A percentile compares a stretch with the other conserved stretches of the same genome.
Evolutionary conservation across 2,797 vertebrate genomes (phyloP).

Genomic region (Antrozous pallidus): DNA sequence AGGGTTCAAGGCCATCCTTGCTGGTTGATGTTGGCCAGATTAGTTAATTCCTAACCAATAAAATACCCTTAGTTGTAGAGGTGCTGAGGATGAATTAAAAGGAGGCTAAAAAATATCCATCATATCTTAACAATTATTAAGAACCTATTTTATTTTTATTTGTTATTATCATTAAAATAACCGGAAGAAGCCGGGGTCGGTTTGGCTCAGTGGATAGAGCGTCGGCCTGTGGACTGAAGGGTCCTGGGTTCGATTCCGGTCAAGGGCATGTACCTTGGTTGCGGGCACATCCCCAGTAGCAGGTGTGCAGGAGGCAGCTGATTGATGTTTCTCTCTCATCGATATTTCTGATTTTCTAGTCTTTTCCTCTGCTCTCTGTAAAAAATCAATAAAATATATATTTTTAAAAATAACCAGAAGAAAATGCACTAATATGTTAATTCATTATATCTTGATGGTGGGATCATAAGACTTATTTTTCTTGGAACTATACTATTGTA

Average conservation of each 20-base stretch:
- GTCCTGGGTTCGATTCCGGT: no score
- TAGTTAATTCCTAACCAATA: conserved; percentile 8
- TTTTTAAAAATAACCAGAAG: background rate
- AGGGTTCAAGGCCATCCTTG: background rate
- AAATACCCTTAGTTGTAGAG: background rate
- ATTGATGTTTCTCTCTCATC: no score
- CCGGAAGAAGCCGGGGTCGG: no score
- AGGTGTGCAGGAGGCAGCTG: no score
- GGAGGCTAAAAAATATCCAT: background rate
- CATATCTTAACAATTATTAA: background rate
- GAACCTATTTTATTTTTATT: background rate
- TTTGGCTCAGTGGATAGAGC: no score
- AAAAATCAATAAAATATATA: no score
- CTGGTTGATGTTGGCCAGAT: background rate
- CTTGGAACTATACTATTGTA: background rate
- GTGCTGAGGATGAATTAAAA: background rate
- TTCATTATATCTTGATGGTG: background rate
- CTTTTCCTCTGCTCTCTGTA: no score
- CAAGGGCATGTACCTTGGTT: no score
- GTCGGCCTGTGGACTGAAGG: no score
- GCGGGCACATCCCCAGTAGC: no score
- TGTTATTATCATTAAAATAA: background rate
- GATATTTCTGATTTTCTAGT: no score
- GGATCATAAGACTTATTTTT: background rate
- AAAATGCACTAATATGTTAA: background rate